These are phyloP conservation scores for Colletes collaris DNA, from an alignment of 2,888 invertebrate species.

Conservation along the genomic window DNA sequence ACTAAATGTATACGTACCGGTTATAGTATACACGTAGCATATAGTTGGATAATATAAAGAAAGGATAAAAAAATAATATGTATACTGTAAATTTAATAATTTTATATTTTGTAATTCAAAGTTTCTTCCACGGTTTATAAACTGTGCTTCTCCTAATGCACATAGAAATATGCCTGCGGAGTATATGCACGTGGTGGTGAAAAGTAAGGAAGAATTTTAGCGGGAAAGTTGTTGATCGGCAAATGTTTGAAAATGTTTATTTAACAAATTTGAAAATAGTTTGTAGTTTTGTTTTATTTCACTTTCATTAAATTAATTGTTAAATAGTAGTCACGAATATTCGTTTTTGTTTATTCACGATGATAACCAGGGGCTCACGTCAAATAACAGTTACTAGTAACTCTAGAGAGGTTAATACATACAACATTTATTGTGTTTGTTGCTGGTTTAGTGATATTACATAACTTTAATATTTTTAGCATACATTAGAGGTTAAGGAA, in stretches of 20 bases:
- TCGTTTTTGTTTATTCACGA: not conserved
- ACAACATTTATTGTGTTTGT: not conserved
- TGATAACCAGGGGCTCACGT: not conserved
- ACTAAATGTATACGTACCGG: too few relatives aligned
- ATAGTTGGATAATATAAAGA: too few relatives aligned
- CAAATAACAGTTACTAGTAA: not conserved
- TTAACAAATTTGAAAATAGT: not conserved
- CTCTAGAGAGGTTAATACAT: constrained; percentile 26
- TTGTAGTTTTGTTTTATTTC: not conserved
- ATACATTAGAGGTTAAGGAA: not conserved
- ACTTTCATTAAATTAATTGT: not conserved
- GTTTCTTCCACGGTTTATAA: too few relatives aligned
- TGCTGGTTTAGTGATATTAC: not conserved
- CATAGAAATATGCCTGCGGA: too few relatives aligned
- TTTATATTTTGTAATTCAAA: too few relatives aligned
- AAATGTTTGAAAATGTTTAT: not conserved
- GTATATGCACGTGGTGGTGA: too few relatives aligned
- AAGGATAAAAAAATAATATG: too few relatives aligned
- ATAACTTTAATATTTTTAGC: constrained; percentile 13
- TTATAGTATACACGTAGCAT: too few relatives aligned
- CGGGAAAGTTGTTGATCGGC: not conserved
- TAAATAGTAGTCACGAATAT: not conserved
- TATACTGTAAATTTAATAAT: too few relatives aligned
- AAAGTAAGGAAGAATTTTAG: not conserved
- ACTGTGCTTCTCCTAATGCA: too few relatives aligned